Base-by-base conservation (phyloP, 2,797 vertebrate genomes). In the Triplophysa yarkandensis region DNA sequence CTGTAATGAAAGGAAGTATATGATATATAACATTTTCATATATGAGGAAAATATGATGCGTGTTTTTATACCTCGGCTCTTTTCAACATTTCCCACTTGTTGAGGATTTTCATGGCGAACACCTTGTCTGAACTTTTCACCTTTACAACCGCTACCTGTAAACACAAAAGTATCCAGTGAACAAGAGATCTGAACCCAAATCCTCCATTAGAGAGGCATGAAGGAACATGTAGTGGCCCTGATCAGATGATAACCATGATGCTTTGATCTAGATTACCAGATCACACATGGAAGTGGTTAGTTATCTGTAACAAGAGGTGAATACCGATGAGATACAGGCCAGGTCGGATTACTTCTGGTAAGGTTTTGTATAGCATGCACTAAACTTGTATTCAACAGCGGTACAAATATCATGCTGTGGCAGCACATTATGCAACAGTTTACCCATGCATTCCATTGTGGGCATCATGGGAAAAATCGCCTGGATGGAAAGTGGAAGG, bases 81-180 rank as follows among this genome's bases (percentile, higher is more conserved):
- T 88, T 99, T 99, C 85, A 99, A 91, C 98, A 99, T 99, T 90
- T 99, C 98, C 98, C 97, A 99, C 85, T 99, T 99, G 91, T 99
- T 99, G 81, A 99, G 91, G 83, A 99, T 99, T 92, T 99, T 99
- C 98, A 99, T 99, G 71, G 97, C 98, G 80, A 98, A 99, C 73
- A 99, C 97, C 41, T 98, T 99, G 86, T 98, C 96, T 30, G 96
- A 94, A 91, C 97, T 96, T 90, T 92, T 97, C 86, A 98, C 89
- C 91, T 98, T 99, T 72, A 99, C 98, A 60, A 99, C 97, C 21
- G 98, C 98, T 81, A 99, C 98, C 98, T 99, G 87, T 7, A 74
- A 41, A 46, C 19, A n/a, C 5, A 30, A 39, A 16, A 27, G 41
- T 4, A 43, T 65, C 23, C 10, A 16, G 23, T 46, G 58, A 28